Evolutionary conservation across 92 coral and sea anemone species (phyloP).

Genomic region (Zoanthus sociatus): DNA sequence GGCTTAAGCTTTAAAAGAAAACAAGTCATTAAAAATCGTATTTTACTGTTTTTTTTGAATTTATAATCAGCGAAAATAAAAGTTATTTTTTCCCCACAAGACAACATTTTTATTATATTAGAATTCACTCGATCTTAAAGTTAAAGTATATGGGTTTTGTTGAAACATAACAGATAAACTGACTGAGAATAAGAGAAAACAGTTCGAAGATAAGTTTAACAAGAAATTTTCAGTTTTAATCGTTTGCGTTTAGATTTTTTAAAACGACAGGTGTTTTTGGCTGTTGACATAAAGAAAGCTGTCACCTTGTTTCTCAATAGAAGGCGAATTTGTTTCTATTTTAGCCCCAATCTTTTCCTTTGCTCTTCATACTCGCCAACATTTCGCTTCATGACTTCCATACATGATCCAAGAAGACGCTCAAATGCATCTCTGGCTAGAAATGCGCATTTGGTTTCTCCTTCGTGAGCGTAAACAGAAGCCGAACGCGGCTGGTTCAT

Average conservation of each 20-base stretch:
- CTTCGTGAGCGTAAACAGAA: conserved; percentile 81
- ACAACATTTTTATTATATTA: background rate
- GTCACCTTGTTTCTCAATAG: background rate
- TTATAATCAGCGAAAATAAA: conserved; percentile 12
- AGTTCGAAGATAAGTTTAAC: background rate
- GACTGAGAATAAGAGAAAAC: background rate
- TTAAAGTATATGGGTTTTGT: background rate
- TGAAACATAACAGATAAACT: too few species aligned
- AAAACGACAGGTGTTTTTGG: conserved; percentile 59
- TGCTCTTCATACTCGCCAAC: conserved; percentile 88
- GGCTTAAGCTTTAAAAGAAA: background rate
- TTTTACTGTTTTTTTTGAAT: background rate
- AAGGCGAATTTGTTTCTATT: conserved; percentile 34
- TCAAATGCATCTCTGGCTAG: conserved; percentile 93
- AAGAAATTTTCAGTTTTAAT: conserved; percentile 12
- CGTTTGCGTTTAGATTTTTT: conserved; percentile 22
- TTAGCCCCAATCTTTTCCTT: conserved; percentile 86
- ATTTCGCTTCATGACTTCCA: conserved; percentile 98
- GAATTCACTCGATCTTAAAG: background rate
- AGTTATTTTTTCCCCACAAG: background rate
- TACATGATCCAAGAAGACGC: conserved; percentile 94
- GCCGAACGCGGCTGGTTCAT: conserved; percentile 97
- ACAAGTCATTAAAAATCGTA: conserved; percentile 18
- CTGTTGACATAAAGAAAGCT: conserved; percentile 24
- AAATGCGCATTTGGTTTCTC: conserved; percentile 81